Conservation (phyloP, 30 jellyfish, hydroid and myxozoan genomes). For the Chrysaora quinquecirrha region DNA sequence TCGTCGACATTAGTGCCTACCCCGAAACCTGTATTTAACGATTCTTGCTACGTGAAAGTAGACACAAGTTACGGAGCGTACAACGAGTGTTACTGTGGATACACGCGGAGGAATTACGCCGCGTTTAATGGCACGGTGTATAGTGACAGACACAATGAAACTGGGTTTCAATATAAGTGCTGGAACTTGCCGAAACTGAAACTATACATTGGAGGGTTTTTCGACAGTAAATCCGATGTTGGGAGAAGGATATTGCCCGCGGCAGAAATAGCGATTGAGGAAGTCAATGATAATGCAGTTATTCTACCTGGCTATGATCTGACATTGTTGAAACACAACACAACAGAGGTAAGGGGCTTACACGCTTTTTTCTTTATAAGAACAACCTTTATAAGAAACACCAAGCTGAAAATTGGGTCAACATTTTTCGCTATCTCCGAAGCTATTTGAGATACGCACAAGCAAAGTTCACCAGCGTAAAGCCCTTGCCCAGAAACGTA, state of each 20-base stretch:
- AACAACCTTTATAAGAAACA: too few relatives aligned
- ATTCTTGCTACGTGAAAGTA: constrained; percentile 25
- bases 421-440: too few relatives aligned
- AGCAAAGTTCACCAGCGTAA: too few relatives aligned
- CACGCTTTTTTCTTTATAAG: not conserved
- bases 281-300: constrained; percentile 36
- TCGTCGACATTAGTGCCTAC: constrained; percentile 15
- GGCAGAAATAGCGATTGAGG: constrained; percentile 71
- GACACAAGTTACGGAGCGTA: constrained; percentile 29
- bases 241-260: constrained; percentile 50
- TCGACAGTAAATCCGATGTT: constrained; percentile 14
- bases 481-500: too few relatives aligned
- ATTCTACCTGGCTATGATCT: constrained; percentile 47
- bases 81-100: constrained; percentile 62
- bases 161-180: constrained; percentile 33
- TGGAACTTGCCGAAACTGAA: constrained; percentile 65
- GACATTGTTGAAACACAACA: constrained; percentile 27
- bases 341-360: constrained; percentile 66
- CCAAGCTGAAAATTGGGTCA: too few relatives aligned
- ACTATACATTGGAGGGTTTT: constrained; percentile 70
- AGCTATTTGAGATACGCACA: too few relatives aligned
- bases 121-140: constrained; percentile 50
- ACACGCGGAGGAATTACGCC: constrained; percentile 27
- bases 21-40: constrained; percentile 32
- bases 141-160: constrained; percentile 18